A percentile compares a stretch with the other conserved stretches of the same genome.
phyloP scores from a whole-genome alignment of 2,113 vertebrate species.

The Puffinus mauretanicus region DNA sequence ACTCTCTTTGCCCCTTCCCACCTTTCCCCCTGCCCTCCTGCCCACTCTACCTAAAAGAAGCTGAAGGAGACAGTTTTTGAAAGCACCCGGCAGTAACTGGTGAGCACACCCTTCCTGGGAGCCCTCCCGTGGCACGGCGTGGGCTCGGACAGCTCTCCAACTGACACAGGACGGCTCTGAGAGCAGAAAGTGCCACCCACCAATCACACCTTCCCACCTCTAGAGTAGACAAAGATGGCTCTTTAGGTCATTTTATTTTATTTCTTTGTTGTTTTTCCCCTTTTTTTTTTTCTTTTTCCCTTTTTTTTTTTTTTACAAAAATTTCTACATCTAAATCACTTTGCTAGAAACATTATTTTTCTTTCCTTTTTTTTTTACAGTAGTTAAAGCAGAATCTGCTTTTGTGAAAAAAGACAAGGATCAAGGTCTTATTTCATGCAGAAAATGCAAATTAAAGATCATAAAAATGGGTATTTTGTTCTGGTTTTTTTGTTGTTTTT shows the following conservation, averaged over 20 bases:
- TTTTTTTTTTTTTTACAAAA: slow-evolving; percentile 60
- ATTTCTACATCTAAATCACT: slow-evolving; percentile 62
- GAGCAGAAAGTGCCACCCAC: background rate
- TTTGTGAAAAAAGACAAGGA: slow-evolving; percentile 60
- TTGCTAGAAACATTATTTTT: slow-evolving; percentile 72
- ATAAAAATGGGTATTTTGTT: slow-evolving; percentile 31
- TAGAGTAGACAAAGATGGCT: slow-evolving; percentile 67
- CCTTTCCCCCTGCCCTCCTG: background rate
- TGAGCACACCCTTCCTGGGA: background rate
- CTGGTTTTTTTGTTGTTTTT: background rate
- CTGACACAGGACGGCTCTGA: background rate
- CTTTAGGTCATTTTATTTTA: slow-evolving; percentile 58
- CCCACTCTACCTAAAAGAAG: background rate
- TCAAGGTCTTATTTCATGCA: slow-evolving; percentile 70
- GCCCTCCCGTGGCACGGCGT: background rate
- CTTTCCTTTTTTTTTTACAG: slow-evolving; percentile 51
- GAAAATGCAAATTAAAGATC: slow-evolving; percentile 66
- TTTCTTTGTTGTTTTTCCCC: slow-evolving; percentile 47
- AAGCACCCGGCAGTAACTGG: background rate
- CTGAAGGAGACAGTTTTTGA: slow-evolving; percentile 24
- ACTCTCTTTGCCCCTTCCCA: background rate
- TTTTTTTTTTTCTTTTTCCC: background rate
- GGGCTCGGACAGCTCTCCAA: background rate
- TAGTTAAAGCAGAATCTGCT: slow-evolving; percentile 63
- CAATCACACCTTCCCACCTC: slow-evolving; percentile 11